Conservation (phyloP, 2,888 invertebrate genomes). For the Volucella inflata region DNA sequence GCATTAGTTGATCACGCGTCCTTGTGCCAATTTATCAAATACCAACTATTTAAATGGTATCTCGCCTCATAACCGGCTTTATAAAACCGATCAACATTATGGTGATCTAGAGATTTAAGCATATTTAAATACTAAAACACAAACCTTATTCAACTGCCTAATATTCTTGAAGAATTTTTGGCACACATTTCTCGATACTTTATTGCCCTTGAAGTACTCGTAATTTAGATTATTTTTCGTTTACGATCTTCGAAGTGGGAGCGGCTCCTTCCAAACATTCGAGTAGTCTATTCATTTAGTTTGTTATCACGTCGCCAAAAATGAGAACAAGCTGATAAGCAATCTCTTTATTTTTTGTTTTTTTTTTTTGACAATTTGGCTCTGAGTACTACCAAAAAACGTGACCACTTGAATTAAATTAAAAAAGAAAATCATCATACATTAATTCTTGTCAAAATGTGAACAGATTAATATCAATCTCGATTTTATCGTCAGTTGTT, state of each 20-base stretch:
- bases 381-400: conserved; percentile 22
- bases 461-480: conserved; percentile 10
- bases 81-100: too few relatives aligned
- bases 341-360: too few relatives aligned
- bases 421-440: conserved; percentile 5
- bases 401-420: background rate
- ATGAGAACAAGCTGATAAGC: conserved; percentile 37
- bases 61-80: too few relatives aligned
- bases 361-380: conserved; percentile 15
- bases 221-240: conserved; percentile 24
- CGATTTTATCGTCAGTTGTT: background rate
- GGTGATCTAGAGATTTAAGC: background rate
- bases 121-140: background rate
- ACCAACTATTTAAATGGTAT: too few relatives aligned
- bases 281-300: background rate
- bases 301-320: conserved; percentile 24
- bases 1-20: too few relatives aligned
- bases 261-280: conserved; percentile 28
- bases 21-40: too few relatives aligned
- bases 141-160: background rate
- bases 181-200: conserved; percentile 12
- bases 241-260: conserved; percentile 19
- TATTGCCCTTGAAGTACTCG: background rate
- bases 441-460: conserved; percentile 9
- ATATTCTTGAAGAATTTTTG: background rate